Base-by-base conservation (phyloP, 1,140 invertebrate genomes). In the Pseudomyrmex pallidus region DNA sequence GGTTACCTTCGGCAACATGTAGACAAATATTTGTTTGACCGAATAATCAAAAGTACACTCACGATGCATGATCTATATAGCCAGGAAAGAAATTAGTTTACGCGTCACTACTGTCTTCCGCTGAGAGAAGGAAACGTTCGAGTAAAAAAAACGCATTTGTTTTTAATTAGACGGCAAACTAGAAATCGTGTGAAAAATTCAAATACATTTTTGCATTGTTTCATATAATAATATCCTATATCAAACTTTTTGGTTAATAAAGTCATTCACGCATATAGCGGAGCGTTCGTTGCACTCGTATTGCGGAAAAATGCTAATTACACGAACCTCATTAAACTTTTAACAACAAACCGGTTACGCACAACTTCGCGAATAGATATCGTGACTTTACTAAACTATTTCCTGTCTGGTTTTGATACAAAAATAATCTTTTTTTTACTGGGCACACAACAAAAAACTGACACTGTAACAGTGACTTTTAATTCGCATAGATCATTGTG, bases 401-500 rank as follows among this genome's bases (percentile, higher is more conserved):
- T 59, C 54, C 66, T 72, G 13, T 50, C 66, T 72, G 22, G n/a
- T 80, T 80, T 70, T 57, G 64, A 78, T 68, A 61, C 48, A 25
- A 72, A 59, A 80, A 25, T 46, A 8, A 50, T 59, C 25, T 48
- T 52, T 15, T 52, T 15, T n/a, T 56, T 46, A 56, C 35, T 5
- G 35, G 35, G 5, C 4, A 7, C 4, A 35, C 5, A 35, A 7
- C 35, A 35, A 35, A 35, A 35, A 35, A 35, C 5, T 68, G 20
- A 25, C 52, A 66, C 13, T 48, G 15, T 35, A 78, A 59, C 59
- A 48, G 59, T 10, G 12, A 50, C 22, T 56, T 54, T 13, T 10
- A 10, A 35, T 70, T 64, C 44, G 8, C 48, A 57, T 22, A 72
- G n/a, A 72, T 72, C 54, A 50, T 44, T 22, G 59, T 17, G 56